phyloP scores from a whole-genome alignment of 1,140 invertebrate species.

The Trichonephila clavipes region DNA sequence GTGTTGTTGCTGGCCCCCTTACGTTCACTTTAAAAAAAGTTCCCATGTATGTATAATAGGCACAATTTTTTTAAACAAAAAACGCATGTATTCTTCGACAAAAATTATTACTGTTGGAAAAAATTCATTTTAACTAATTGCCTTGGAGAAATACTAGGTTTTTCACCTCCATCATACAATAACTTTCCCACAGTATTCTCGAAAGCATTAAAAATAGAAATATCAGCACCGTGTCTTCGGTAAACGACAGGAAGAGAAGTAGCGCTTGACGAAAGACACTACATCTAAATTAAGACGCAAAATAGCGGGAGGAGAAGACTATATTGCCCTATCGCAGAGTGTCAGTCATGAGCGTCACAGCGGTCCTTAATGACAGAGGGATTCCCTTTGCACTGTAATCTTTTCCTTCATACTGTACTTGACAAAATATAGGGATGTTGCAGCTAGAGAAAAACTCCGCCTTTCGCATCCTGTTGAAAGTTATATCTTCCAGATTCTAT shows the following conservation, averaged over 20 bases:
- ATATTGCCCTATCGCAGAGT: not conserved
- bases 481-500: not conserved
- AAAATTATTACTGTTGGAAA: too few relatives aligned
- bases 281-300: slow-evolving; percentile 24
- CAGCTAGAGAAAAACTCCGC: not conserved
- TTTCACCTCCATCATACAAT: not conserved
- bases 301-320: not conserved
- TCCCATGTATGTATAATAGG: too few relatives aligned
- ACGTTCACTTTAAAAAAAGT: too few relatives aligned
- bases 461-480: not conserved
- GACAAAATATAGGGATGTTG: not conserved
- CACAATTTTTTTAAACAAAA: too few relatives aligned
- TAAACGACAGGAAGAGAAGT: not conserved
- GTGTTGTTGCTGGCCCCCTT: too few relatives aligned
- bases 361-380: slow-evolving; percentile 23
- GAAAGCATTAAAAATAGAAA: not conserved
- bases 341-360: not conserved
- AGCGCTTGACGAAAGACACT: not conserved
- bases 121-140: too few relatives aligned
- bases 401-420: not conserved
- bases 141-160: not conserved
- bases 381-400: not conserved
- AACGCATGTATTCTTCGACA: too few relatives aligned
- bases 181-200: not conserved
- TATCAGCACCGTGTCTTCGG: not conserved